Evolutionary conservation across 2,113 vertebrate genomes (phyloP).

Genomic region (Morone chrysops): DNA sequence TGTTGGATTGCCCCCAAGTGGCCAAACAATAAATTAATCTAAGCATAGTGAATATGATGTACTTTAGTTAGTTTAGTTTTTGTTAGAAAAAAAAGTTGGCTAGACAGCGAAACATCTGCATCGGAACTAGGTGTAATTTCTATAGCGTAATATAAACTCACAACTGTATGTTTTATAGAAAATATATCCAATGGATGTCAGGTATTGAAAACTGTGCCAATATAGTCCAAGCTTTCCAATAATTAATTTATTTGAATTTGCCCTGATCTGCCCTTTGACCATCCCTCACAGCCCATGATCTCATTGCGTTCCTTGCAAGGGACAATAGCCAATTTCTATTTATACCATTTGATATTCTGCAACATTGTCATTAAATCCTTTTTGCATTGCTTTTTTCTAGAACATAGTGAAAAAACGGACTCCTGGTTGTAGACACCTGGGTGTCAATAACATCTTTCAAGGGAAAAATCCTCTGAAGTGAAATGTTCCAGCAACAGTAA

Average conservation of each 20-base stretch:
- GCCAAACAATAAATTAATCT: no score
- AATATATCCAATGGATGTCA: not conserved
- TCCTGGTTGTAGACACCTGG: not conserved
- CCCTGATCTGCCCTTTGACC: not conserved
- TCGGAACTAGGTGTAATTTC: not conserved
- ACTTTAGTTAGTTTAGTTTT: no score
- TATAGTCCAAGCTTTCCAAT: not conserved
- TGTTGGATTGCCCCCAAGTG: no score
- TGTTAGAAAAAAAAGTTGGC: no score
- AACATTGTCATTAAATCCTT: not conserved
- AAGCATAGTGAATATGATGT: not conserved
- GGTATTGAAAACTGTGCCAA: not conserved
- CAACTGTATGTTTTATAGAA: not conserved
- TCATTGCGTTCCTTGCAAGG: not conserved
- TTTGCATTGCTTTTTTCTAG: not conserved
- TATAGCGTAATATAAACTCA: no score
- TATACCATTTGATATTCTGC: not conserved
- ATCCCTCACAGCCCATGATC: not conserved
- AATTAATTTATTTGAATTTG: not conserved
- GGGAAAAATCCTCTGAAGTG: slow-evolving; percentile 4
- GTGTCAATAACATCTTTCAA: slow-evolving; percentile 6
- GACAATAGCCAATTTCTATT: not conserved
- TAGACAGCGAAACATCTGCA: not conserved
- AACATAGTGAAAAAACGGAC: not conserved
- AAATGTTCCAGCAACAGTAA: slow-evolving; percentile 27